phyloP scores from a whole-genome alignment of 2,113 vertebrate species.

The Oenanthe oenanthe region DNA sequence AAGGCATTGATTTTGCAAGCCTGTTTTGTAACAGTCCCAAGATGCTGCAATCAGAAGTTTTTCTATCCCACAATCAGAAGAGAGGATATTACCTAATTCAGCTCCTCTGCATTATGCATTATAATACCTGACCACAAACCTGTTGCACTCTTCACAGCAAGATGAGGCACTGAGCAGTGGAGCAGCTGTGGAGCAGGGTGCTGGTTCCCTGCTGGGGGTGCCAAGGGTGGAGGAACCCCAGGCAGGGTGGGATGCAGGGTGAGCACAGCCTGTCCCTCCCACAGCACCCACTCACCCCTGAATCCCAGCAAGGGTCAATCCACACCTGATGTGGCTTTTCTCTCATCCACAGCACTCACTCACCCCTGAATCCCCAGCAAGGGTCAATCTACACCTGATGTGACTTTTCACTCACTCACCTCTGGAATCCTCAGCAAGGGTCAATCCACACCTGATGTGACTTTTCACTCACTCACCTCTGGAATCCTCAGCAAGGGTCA shows the following conservation, averaged over 20 bases:
- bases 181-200: not conserved
- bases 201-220: not conserved
- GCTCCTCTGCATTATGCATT: slow-evolving; percentile 22
- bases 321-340: not conserved
- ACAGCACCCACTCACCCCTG: not conserved
- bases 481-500: not conserved
- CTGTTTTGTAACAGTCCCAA: slow-evolving; percentile 23
- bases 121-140: not conserved
- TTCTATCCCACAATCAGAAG: slow-evolving; percentile 28
- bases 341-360: not conserved
- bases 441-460: not conserved
- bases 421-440: not conserved
- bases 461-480: not conserved
- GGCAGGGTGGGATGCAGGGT: rapidly evolving
- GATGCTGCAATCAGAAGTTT: not conserved
- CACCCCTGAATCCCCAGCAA: not conserved
- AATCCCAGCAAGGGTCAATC: too few species aligned
- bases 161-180: not conserved
- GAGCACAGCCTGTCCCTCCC: not conserved
- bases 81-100: slow-evolving; percentile 29
- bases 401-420: not conserved
- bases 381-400: not conserved
- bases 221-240: rapidly evolving
- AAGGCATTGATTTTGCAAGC: slow-evolving; percentile 21
- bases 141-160: not conserved